Evolutionary conservation across 2,113 vertebrate species (phyloP).

Genomic region (Willisornis vidua): DNA sequence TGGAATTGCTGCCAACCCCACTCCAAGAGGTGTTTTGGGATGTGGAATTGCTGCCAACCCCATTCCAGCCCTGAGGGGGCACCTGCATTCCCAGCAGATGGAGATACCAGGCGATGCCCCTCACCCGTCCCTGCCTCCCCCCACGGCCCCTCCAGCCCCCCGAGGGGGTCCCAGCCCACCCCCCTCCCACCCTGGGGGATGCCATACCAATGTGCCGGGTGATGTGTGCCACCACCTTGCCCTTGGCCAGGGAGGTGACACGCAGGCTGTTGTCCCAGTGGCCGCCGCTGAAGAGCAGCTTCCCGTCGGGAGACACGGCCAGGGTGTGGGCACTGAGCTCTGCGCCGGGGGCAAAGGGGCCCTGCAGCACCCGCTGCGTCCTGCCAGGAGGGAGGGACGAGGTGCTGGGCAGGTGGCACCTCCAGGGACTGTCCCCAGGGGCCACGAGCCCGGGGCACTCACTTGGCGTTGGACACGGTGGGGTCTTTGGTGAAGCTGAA

Average conservation of each 20-base stretch:
- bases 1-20: too few relatives aligned
- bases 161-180: fast-evolving
- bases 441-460: neutral
- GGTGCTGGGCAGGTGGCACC: neutral
- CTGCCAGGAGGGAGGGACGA: constrained; percentile 59
- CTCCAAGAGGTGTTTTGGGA: too few relatives aligned
- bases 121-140: fast-evolving
- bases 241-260: constrained; percentile 86
- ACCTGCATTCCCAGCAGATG: neutral
- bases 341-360: constrained; percentile 84
- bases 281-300: constrained; percentile 94
- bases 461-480: constrained; percentile 88
- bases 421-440: neutral
- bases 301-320: constrained; percentile 90
- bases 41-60: neutral
- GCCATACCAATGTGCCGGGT: constrained; percentile 86
- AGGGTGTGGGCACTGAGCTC: constrained; percentile 81
- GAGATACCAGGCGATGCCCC: neutral
- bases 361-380: constrained; percentile 87
- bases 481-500: constrained; percentile 98
- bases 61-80: neutral
- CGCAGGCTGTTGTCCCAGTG: constrained; percentile 97
- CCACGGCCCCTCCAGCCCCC: neutral
- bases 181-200: fast-evolving
- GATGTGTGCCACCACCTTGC: constrained; percentile 89